Conservation (phyloP, 1,140 invertebrate species). For the Linepithema humile region DNA sequence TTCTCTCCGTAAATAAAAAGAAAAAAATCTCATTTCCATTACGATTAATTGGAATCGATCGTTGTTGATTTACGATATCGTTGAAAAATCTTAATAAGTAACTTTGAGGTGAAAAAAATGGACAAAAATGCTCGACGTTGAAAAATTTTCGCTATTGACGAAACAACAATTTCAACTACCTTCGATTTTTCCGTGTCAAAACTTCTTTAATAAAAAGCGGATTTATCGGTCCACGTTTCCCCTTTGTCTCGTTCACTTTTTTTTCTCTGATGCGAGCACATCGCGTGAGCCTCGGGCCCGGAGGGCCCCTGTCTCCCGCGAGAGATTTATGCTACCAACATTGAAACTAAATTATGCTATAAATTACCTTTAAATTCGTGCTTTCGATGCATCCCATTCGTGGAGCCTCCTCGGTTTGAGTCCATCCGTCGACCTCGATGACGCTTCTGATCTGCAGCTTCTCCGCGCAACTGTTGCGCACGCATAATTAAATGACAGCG, state of each 20-base stretch:
- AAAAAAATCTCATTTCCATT: background rate
- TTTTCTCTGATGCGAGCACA: slow-evolving; percentile 42
- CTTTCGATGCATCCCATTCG: slow-evolving; percentile 41
- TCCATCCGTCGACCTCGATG: background rate
- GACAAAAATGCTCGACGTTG: background rate
- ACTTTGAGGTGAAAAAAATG: background rate
- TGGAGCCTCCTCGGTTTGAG: background rate
- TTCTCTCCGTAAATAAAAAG: background rate
- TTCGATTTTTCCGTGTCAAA: background rate
- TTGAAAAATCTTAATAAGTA: background rate
- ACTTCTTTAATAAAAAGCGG: slow-evolving; percentile 13
- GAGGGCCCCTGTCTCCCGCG: slow-evolving; percentile 53
- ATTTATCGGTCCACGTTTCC: slow-evolving; percentile 8
- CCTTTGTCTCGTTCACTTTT: slow-evolving; percentile 63
- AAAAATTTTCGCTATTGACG: background rate
- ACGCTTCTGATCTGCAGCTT: background rate
- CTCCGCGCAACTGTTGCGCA: background rate
- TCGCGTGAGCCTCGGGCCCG: slow-evolving; percentile 20
- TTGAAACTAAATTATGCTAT: slow-evolving; percentile 74
- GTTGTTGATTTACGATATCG: background rate
- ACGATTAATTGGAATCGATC: background rate
- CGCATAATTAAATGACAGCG: slow-evolving; percentile 9
- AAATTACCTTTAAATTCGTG: slow-evolving; percentile 73
- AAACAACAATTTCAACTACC: slow-evolving; percentile 2
- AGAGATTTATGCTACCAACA: slow-evolving; percentile 71